Evolutionary conservation across 2,888 invertebrate species (phyloP).

Genomic region (Brenthis ino): DNA sequence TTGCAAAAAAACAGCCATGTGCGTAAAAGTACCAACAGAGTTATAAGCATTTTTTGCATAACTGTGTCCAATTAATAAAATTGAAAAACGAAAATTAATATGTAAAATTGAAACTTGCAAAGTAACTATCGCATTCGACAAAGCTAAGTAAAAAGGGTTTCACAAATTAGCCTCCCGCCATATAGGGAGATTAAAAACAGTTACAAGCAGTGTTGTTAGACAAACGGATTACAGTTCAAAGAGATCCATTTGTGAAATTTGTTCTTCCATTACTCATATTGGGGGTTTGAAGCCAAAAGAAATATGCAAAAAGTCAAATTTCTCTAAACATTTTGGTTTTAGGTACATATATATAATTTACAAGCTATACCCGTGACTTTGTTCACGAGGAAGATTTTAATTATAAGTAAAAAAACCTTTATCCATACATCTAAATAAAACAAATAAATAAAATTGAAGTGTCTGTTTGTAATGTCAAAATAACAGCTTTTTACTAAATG

Average conservation of each 20-base stretch:
- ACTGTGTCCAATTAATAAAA: too few species aligned
- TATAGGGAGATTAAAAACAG: constrained; percentile 26
- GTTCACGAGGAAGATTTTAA: too few species aligned
- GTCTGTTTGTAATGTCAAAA: too few species aligned
- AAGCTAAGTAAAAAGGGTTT: constrained; percentile 7
- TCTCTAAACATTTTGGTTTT: not conserved
- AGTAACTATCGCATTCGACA: constrained; percentile 5
- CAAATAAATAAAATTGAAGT: too few species aligned
- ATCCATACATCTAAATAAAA: too few species aligned
- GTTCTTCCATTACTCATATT: constrained; percentile 59
- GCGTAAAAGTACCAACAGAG: too few species aligned
- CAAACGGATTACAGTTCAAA: constrained; percentile 52
- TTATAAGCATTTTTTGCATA: too few species aligned
- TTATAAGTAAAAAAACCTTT: too few species aligned
- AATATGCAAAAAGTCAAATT: not conserved
- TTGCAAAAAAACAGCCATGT: too few species aligned
- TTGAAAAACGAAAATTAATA: too few species aligned
- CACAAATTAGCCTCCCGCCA: constrained; percentile 21
- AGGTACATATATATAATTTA: not conserved
- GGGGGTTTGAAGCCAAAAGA: constrained; percentile 40
- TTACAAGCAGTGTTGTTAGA: constrained; percentile 36
- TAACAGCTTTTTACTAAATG: too few species aligned
- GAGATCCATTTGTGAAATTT: constrained; percentile 51
- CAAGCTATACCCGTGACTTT: too few species aligned
- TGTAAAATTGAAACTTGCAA: not conserved